Evolutionary conservation across 2,797 vertebrate species (phyloP).

Genomic region (Karalla daura): DNA sequence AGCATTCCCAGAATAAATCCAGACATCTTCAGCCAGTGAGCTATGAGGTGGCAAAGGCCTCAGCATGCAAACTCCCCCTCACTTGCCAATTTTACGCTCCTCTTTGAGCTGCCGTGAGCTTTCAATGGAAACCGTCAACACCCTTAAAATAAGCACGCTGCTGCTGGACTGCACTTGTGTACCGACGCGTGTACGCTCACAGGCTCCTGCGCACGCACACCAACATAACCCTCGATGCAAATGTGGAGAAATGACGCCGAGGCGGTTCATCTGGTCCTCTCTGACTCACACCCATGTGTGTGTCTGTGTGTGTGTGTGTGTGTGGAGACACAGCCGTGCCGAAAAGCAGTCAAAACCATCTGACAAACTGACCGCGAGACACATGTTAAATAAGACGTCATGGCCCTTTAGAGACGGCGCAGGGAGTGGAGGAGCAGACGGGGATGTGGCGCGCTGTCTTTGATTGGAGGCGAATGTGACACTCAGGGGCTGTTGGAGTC

Average conservation of each 20-base stretch:
- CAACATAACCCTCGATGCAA: conserved; percentile 35
- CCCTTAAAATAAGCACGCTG: conserved; percentile 79
- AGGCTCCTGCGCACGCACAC: conserved; percentile 37
- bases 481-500: conserved; percentile 61
- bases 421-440: conserved; percentile 29
- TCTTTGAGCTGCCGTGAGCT: conserved; percentile 82
- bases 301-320: background rate
- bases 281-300: background rate
- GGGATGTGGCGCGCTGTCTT: conserved; percentile 47
- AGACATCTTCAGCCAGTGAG: conserved; percentile 85
- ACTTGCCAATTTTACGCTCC: conserved; percentile 82
- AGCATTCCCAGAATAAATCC: conserved; percentile 86
- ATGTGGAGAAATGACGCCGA: conserved; percentile 35
- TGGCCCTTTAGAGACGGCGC: conserved; percentile 37
- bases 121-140: conserved; percentile 83
- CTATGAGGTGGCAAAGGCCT: conserved; percentile 83
- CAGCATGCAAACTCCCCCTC: conserved; percentile 78
- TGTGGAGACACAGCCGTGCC: background rate
- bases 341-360: conserved; percentile 28
- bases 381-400: conserved; percentile 53
- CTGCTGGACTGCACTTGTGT: conserved; percentile 74
- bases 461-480: conserved; percentile 67
- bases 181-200: conserved; percentile 47
- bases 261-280: conserved; percentile 9
- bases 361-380: conserved; percentile 37